Evolutionary conservation across 2,797 vertebrate species (phyloP).

Genomic region (Meda fulgida): DNA sequence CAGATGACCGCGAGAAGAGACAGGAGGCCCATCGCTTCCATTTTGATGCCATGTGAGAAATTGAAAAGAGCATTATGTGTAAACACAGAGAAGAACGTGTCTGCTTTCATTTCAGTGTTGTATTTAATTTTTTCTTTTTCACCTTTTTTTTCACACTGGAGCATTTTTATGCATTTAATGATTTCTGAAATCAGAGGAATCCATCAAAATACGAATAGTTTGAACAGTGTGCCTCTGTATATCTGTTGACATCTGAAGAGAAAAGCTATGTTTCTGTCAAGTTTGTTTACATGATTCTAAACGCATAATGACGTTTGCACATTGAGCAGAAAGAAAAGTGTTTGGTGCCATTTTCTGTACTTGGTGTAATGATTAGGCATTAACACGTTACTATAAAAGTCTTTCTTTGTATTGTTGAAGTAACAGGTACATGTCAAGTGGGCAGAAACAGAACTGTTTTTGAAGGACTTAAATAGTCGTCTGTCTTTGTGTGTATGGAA

Average conservation of each 20-base stretch:
- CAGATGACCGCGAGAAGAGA: slow-evolving; percentile 94
- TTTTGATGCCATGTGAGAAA: slow-evolving; percentile 94
- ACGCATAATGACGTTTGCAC: background rate
- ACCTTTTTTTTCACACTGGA: slow-evolving; percentile 21
- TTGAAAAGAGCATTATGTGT: slow-evolving; percentile 47
- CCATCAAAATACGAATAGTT: background rate
- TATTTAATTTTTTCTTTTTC: slow-evolving; percentile 56
- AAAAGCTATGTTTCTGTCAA: background rate
- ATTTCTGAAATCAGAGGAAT: slow-evolving; percentile 18
- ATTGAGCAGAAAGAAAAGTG: background rate
- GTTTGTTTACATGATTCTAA: slow-evolving; percentile 29
- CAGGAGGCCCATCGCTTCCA: slow-evolving; percentile 98
- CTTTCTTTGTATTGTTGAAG: slow-evolving; percentile 9
- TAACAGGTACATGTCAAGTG: slow-evolving; percentile 28
- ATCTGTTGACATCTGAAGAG: slow-evolving; percentile 3
- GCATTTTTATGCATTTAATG: slow-evolving; percentile 48
- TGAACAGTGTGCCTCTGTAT: background rate
- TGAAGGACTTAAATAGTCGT: slow-evolving; percentile 24
- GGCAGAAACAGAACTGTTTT: slow-evolving; percentile 43
- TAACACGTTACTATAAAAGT: slow-evolving; percentile 6
- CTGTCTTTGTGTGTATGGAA: background rate
- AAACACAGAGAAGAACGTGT: slow-evolving; percentile 27
- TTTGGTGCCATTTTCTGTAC: slow-evolving; percentile 33
- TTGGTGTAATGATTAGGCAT: slow-evolving; percentile 2
- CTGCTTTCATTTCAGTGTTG: slow-evolving; percentile 35